Conservation (phyloP, 2,888 invertebrate genomes). For the Andricus quercusramuli region DNA sequence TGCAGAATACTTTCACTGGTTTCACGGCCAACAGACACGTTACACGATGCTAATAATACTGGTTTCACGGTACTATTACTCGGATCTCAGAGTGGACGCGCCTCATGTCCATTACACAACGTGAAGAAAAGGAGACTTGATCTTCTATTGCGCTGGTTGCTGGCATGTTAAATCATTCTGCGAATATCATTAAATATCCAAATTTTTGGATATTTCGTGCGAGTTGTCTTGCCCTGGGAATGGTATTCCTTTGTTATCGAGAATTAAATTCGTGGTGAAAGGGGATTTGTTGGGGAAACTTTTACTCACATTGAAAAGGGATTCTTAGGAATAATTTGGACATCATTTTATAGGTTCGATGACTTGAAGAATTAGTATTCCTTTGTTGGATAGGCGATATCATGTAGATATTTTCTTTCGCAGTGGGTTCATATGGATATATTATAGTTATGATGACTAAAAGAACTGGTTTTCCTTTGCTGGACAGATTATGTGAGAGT, state of each 20-base stretch:
- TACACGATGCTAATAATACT: conserved; percentile 75
- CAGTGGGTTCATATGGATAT: background rate
- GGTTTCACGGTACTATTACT: conserved; percentile 47
- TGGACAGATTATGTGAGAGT: background rate
- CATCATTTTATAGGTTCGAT: background rate
- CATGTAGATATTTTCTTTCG: background rate
- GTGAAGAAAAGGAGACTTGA: conserved; percentile 14
- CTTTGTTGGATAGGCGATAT: background rate
- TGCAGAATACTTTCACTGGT: conserved; percentile 75
- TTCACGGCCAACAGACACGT: conserved; percentile 77
- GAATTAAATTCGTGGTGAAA: background rate
- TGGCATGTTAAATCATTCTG: conserved; percentile 5
- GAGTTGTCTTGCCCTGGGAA: background rate
- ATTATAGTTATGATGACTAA: background rate
- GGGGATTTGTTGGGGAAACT: background rate
- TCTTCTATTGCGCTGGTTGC: conserved; percentile 6
- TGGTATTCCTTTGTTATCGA: conserved; percentile 21
- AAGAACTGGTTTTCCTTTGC: background rate
- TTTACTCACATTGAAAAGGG: background rate
- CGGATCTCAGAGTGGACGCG: conserved; percentile 25
- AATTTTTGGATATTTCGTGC: background rate
- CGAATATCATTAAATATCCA: conserved; percentile 21
- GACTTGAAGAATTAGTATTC: background rate
- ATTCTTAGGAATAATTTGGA: background rate
- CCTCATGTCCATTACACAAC: conserved; percentile 40